Percentiles rank a stretch among this genome's conserved stretches.
Evolutionary conservation across 2,113 vertebrate genomes (phyloP).

Genomic region (Otus sunia): DNA sequence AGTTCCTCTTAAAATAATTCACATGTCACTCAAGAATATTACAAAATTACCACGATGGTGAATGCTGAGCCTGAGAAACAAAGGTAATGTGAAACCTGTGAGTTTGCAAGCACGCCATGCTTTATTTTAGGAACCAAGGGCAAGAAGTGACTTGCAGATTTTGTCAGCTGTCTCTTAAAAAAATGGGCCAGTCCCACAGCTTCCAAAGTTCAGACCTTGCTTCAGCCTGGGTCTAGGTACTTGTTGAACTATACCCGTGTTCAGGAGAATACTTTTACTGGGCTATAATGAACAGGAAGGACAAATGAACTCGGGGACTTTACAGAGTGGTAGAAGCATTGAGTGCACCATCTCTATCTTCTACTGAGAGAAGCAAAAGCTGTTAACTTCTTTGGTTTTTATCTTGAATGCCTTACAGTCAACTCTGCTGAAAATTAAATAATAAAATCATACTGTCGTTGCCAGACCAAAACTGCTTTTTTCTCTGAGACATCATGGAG

Average conservation of each 20-base stretch:
- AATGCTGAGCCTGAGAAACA: neutral
- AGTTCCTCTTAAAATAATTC: neutral
- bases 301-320: neutral
- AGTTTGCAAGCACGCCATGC: rapidly evolving
- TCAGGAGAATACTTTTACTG: neutral
- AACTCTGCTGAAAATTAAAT: neutral
- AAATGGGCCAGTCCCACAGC: neutral
- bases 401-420: neutral
- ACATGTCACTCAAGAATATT: neutral
- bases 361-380: neutral
- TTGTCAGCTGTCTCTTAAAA: neutral
- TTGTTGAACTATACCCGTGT: neutral
- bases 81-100: neutral
- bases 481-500: neutral
- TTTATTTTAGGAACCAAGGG: neutral
- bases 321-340: neutral
- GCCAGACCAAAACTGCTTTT: neutral
- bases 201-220: neutral
- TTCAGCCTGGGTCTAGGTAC: neutral
- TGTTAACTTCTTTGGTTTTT: neutral
- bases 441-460: neutral
- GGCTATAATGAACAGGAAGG: neutral
- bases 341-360: neutral
- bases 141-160: conserved; percentile 26
- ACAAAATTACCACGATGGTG: neutral